A percentile compares a stretch with the other conserved stretches of the same genome.
phyloP scores from a whole-genome alignment of 2,888 invertebrate species.

The Microctonus hyperodae region DNA sequence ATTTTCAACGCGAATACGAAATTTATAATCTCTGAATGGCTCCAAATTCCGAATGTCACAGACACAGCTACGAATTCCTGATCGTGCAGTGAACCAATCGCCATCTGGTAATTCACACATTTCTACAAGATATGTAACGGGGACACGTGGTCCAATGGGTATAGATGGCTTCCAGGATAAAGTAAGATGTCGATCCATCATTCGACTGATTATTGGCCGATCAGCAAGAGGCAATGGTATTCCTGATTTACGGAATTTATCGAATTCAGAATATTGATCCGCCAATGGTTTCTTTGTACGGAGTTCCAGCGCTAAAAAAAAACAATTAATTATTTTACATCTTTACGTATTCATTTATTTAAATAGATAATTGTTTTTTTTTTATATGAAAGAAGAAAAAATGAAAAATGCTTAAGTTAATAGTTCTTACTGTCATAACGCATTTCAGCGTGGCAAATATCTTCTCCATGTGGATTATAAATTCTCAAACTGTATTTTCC shows the following conservation, averaged over 20 bases:
- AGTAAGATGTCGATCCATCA: conserved; percentile 88
- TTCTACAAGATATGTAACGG: conserved; percentile 94
- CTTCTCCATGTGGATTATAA: conserved; percentile 85
- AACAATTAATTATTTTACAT: no score
- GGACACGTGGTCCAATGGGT: conserved; percentile 84
- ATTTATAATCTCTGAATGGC: conserved; percentile 94
- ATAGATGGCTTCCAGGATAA: conserved; percentile 95
- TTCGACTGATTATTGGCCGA: conserved; percentile 89
- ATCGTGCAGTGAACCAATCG: conserved; percentile 89
- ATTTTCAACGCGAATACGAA: conserved; percentile 95
- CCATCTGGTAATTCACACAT: conserved; percentile 91
- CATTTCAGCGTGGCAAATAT: conserved; percentile 79
- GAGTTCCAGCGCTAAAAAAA: conserved; percentile 70
- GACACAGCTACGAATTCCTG: conserved; percentile 85
- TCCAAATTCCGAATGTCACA: conserved; percentile 90
- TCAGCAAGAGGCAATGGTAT: conserved; percentile 89
- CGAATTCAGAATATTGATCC: conserved; percentile 85
- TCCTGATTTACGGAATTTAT: conserved; percentile 82
- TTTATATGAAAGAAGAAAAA: neutral
- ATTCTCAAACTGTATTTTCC: conserved; percentile 86
- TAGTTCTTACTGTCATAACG: conserved; percentile 77
- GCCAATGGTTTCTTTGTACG: conserved; percentile 72
- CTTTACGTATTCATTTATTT: no score
- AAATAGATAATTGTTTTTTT: no score
- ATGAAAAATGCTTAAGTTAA: neutral